These are phyloP conservation scores for Montipora cactus DNA, from an alignment of 64 coral and sea anemone species.

Conservation along the genomic window DNA sequence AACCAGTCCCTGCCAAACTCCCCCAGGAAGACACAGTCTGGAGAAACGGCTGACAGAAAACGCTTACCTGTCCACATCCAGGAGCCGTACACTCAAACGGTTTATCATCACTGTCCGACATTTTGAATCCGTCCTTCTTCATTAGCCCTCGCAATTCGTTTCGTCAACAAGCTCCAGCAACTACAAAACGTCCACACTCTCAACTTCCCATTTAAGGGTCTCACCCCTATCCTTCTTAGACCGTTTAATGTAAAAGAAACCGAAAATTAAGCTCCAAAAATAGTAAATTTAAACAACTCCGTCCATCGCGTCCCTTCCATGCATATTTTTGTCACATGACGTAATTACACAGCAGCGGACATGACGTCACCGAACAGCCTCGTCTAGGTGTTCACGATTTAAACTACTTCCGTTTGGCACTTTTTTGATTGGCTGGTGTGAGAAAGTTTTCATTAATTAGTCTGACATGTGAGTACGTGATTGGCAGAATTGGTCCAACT, in stretches of 20 bases:
- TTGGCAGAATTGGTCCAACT: conserved; percentile 46
- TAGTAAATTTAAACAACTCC: conserved; percentile 69
- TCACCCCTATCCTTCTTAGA: background rate
- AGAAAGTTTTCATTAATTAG: conserved; percentile 30
- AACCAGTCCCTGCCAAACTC: conserved; percentile 80
- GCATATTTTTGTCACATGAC: conserved; percentile 99
- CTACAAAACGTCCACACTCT: conserved; percentile 6
- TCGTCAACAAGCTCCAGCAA: conserved; percentile 1
- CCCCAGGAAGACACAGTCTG: conserved; percentile 64
- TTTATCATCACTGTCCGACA: conserved; percentile 89
- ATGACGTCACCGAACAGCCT: conserved; percentile 85
- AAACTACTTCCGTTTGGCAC: background rate
- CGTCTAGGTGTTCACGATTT: conserved; percentile 22
- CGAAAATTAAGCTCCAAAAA: conserved; percentile 74
- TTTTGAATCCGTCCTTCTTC: conserved; percentile 78
- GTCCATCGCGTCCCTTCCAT: conserved; percentile 74
- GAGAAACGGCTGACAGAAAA: conserved; percentile 64
- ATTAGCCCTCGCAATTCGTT: conserved; percentile 32
- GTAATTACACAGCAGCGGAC: conserved; percentile 77
- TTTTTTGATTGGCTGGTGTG: conserved; percentile 10
- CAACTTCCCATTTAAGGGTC: conserved; percentile 14
- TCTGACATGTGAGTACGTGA: conserved; percentile 74
- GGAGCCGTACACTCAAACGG: conserved; percentile 89
- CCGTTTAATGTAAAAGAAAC: conserved; percentile 54
- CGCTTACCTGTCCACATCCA: conserved; percentile 94